Evolutionary conservation across 2,888 invertebrate genomes (phyloP).

Genomic region (Iselma pallidipennis): DNA sequence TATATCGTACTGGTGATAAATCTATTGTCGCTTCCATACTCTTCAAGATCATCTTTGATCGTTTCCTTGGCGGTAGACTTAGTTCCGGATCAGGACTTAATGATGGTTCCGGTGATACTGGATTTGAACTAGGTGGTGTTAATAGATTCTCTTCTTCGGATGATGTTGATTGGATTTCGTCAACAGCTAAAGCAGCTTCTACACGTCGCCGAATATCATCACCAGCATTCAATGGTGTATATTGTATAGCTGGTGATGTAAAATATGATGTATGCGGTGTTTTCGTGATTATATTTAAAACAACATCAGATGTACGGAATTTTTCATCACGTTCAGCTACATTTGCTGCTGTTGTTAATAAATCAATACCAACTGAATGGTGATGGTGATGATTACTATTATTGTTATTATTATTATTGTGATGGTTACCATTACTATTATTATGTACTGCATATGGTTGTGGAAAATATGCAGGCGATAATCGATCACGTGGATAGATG

Average conservation of each 20-base stretch:
- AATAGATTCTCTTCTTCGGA: constrained; percentile 59
- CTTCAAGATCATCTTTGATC: constrained; percentile 75
- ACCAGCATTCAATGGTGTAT: constrained; percentile 54
- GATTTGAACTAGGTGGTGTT: constrained; percentile 65
- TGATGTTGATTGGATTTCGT: constrained; percentile 54
- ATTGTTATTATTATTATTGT: constrained; percentile 13
- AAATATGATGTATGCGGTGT: constrained; percentile 48
- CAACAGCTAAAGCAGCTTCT: constrained; percentile 65
- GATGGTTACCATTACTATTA: background rate
- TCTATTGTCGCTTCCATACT: constrained; percentile 60
- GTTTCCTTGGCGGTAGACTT: constrained; percentile 77
- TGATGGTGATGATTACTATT: background rate
- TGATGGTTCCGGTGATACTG: constrained; percentile 57
- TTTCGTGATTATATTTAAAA: constrained; percentile 49
- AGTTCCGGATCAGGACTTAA: constrained; percentile 60
- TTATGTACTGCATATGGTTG: constrained; percentile 16
- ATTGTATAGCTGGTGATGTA: constrained; percentile 42
- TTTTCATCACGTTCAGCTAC: constrained; percentile 51
- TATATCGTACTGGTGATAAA: constrained; percentile 56
- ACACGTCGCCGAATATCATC: constrained; percentile 65
- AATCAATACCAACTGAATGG: constrained; percentile 49
- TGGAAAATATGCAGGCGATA: constrained; percentile 39
- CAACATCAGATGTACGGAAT: constrained; percentile 40
- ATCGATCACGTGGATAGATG: constrained; percentile 45
- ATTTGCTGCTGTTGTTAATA: constrained; percentile 55